phyloP scores from a whole-genome alignment of 2,113 vertebrate species.

The Nipponia nippon region DNA sequence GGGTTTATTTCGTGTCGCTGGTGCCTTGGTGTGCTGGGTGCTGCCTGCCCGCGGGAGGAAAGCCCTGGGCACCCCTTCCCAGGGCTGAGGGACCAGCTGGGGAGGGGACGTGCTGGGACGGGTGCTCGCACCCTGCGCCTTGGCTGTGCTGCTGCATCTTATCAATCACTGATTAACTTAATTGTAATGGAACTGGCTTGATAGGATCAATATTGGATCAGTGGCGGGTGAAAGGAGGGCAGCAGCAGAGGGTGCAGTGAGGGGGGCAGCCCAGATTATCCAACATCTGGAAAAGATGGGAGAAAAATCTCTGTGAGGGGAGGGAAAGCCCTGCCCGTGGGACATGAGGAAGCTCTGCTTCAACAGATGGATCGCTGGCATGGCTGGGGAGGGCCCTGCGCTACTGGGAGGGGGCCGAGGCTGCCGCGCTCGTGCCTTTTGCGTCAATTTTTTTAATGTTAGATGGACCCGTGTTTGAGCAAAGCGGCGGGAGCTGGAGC shows the following conservation, averaged over 20 bases:
- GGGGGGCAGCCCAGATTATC: not conserved
- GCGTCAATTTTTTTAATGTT: not conserved
- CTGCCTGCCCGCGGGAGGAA: not conserved
- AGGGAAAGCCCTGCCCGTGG: not conserved
- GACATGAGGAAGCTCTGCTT: rapidly evolving
- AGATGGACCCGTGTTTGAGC: not conserved
- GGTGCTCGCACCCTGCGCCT: not conserved
- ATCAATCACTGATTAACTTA: not conserved
- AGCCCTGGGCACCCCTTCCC: not conserved
- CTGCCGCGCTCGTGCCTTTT: rapidly evolving
- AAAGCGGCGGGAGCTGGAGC: not conserved
- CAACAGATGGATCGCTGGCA: not conserved
- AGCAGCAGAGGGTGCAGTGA: not conserved
- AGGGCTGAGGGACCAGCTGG: not conserved
- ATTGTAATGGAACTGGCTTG: not conserved
- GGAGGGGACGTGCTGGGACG: not conserved
- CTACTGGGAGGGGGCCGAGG: not conserved
- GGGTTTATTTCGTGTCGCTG: too few species aligned
- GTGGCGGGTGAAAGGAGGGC: not conserved
- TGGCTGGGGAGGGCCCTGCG: not conserved
- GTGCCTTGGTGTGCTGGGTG: not conserved
- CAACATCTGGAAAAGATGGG: not conserved
- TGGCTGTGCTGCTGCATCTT: not conserved
- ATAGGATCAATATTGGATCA: not conserved
- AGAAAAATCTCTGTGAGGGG: not conserved